Percentiles rank a stretch among this genome's conserved stretches.
Evolutionary conservation across 2,797 vertebrate species (phyloP).

Genomic region (Gymnoscopelus microlampas): DNA sequence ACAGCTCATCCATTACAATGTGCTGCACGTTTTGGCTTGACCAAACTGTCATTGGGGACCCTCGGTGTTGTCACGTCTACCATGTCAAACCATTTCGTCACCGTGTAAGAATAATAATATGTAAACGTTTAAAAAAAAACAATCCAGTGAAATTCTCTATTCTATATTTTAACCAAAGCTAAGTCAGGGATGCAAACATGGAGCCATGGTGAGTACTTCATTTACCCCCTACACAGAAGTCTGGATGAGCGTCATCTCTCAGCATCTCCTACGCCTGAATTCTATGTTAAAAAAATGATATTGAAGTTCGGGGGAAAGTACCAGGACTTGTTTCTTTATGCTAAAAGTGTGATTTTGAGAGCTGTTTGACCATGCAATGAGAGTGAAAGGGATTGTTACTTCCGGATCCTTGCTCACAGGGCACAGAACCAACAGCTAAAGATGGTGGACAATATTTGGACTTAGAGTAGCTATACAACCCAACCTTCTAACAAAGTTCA

Average conservation of each 20-base stretch:
- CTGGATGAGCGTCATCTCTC: conserved; percentile 40
- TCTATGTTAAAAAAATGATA: no score
- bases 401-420: no score
- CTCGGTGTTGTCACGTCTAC: conserved; percentile 74
- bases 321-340: no score
- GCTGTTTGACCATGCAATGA: no score
- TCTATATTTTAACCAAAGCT: conserved; percentile 87
- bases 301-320: no score
- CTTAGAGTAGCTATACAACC: no score
- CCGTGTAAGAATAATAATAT: conserved; percentile 37
- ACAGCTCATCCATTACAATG: conserved; percentile 41
- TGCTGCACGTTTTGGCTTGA: conserved; percentile 56
- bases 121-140: conserved; percentile 35
- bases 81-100: conserved; percentile 69
- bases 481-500: neutral
- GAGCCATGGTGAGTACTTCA: conserved; percentile 87
- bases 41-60: conserved; percentile 32
- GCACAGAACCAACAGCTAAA: no score
- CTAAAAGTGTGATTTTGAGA: no score
- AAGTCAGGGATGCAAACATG: conserved; percentile 90
- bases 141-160: conserved; percentile 86
- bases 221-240: conserved; percentile 75
- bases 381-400: no score
- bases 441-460: no score
- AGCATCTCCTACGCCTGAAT: conserved; percentile 19